These are phyloP conservation scores for Urocyon cinereoargenteus DNA, from an alignment of 2,797 vertebrate species.

Conservation along the genomic window DNA sequence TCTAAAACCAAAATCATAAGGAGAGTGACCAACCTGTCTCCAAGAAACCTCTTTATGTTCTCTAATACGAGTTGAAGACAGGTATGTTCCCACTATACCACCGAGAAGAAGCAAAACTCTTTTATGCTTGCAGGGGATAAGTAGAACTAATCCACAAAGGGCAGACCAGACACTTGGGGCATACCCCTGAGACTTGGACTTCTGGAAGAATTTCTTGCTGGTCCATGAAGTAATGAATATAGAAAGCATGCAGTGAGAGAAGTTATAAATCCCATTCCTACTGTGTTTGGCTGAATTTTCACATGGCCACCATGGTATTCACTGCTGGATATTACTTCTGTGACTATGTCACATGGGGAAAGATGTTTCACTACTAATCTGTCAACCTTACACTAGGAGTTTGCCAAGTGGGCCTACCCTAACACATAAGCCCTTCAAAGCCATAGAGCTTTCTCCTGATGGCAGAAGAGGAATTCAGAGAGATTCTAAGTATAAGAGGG, in stretches of 20 bases:
- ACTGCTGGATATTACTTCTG: neutral
- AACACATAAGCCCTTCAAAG: neutral
- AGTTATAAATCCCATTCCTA: neutral
- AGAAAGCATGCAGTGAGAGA: neutral
- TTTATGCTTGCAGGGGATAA: neutral
- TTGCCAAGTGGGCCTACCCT: neutral
- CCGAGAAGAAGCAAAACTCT: neutral
- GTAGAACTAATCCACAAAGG: neutral
- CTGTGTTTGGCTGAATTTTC: neutral
- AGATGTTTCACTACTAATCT: neutral
- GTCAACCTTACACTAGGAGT: neutral
- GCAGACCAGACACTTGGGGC: neutral
- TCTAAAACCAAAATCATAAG: neutral
- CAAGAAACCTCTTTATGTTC: neutral
- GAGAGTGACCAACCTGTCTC: neutral
- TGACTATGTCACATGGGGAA: neutral
- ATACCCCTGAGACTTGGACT: neutral
- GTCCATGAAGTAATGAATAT: neutral
- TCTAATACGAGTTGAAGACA: neutral
- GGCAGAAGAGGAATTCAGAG: constrained; percentile 19
- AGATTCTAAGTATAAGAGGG: neutral
- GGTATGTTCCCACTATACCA: neutral
- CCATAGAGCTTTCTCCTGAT: neutral
- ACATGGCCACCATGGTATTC: neutral
- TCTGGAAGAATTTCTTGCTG: neutral